Percentiles rank a stretch among this genome's conserved stretches.
Conservation (phyloP, 2,888 invertebrate species). For the Mesorhabditis belari region DNA sequence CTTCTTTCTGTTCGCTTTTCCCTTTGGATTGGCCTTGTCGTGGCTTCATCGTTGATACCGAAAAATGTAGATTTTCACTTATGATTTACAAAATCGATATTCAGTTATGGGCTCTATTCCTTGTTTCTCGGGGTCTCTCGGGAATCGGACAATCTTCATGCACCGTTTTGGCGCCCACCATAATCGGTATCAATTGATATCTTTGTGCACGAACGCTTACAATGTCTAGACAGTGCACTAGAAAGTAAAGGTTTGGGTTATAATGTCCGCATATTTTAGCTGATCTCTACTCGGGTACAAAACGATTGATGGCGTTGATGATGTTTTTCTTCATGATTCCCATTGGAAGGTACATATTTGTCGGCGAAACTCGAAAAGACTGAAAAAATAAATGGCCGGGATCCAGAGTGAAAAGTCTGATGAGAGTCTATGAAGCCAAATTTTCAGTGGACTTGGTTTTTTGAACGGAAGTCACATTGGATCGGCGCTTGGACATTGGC, state of each 20-base stretch:
- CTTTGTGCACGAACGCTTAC: too few species aligned
- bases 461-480: conserved; percentile 87
- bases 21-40: neutral
- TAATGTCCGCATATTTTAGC: too few species aligned
- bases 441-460: conserved; percentile 86
- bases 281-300: conserved; percentile 71
- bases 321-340: conserved; percentile 97
- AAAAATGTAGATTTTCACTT: neutral
- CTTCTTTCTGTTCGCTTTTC: neutral
- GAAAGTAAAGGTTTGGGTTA: too few species aligned
- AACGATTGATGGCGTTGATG: conserved; percentile 83
- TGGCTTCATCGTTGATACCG: neutral
- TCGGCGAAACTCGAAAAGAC: too few species aligned
- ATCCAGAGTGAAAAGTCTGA: too few species aligned
- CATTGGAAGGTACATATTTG: conserved; percentile 61
- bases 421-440: neutral
- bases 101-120: neutral
- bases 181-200: neutral
- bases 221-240: too few species aligned
- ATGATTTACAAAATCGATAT: neutral
- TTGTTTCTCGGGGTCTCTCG: neutral
- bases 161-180: neutral
- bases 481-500: conserved; percentile 69
- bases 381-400: too few species aligned
- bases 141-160: neutral